Evolutionary conservation across 64 coral and sea anemone species (phyloP), one percentile per base, ranked within the genome.

Genomic region (Montipora capricornis): DNA sequence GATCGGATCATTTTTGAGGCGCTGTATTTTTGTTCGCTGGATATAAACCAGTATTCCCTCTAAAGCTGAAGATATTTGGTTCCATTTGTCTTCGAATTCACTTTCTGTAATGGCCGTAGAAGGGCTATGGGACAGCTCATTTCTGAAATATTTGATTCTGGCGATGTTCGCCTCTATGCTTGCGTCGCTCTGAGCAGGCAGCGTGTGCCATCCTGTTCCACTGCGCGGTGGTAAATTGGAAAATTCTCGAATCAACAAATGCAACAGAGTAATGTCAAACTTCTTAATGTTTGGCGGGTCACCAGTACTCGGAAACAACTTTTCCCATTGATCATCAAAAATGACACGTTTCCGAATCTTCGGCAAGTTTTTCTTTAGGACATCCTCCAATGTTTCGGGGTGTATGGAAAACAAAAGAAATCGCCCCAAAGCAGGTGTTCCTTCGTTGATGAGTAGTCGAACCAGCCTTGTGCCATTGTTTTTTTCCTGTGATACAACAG

Each of bases 111-210:
- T 75, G 2, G 47, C 76, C 1, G 92, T 59, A 0, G 77, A 73
- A 58, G 45, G 5, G 5, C 68, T 57, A 10, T 88, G 92, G n/a
- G 47, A 88, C 44, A 94, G 52, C 67, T 94, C 14, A 75, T 94
- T 94, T 61, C 85, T 88, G 58, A 81, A 89, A 4, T 8, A 89
- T 59, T 94, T 89, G 24, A 94, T 94, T 49, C 84, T 87, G 20
- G 60, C 69, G 59, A 94, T 49, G 26, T 94, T 74, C 58, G 92
- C 92, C 59, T 94, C 22, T 0, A 24, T 12, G 61, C 92, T 94
- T 8, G 73, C 59, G 49, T 89, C 92, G 10, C 7, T 17, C 22
- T 94, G 84, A 7, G 44, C 50, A 48, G 94, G 94, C 68, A 82
- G 66, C 8, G 88, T 44, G 83, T 92, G 19, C 94, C 89, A 95